Evolutionary conservation across 2,888 invertebrate genomes (phyloP).

Genomic region (Dendrolimus pini): DNA sequence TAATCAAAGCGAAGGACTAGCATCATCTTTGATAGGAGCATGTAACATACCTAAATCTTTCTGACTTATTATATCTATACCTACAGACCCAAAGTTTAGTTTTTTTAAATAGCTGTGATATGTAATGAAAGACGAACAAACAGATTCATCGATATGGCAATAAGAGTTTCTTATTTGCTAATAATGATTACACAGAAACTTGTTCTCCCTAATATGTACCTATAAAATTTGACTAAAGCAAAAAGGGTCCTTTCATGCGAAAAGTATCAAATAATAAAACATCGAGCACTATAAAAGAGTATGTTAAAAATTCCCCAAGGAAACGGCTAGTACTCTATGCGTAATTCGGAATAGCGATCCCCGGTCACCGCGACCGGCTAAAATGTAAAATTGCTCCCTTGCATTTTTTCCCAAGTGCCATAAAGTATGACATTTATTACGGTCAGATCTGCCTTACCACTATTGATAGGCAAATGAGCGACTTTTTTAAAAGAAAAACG

Average conservation of each 20-base stretch:
- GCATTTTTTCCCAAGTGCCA: conserved; percentile 74
- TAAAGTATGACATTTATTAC: conserved; percentile 77
- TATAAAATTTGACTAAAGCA: not conserved
- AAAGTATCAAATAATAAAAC: conserved; percentile 17
- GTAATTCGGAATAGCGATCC: conserved; percentile 68
- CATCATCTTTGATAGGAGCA: too few species aligned
- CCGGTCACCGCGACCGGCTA: conserved; percentile 55
- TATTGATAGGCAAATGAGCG: conserved; percentile 78
- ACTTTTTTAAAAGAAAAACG: conserved; percentile 77
- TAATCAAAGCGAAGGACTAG: too few species aligned
- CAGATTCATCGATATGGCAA: too few species aligned
- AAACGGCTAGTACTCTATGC: conserved; percentile 46
- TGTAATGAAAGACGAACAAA: too few species aligned
- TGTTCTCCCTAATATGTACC: not conserved
- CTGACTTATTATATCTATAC: too few species aligned
- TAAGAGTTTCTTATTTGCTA: too few species aligned
- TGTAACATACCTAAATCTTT: too few species aligned
- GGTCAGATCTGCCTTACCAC: conserved; percentile 76
- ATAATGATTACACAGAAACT: too few species aligned
- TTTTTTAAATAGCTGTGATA: too few species aligned
- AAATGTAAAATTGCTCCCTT: conserved; percentile 75
- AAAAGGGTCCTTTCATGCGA: not conserved
- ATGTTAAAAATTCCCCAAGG: conserved; percentile 48
- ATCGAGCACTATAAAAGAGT: not conserved
- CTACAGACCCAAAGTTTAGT: too few species aligned